phyloP scores from a whole-genome alignment of 2,888 invertebrate genomes.

The Crematogaster levior region DNA sequence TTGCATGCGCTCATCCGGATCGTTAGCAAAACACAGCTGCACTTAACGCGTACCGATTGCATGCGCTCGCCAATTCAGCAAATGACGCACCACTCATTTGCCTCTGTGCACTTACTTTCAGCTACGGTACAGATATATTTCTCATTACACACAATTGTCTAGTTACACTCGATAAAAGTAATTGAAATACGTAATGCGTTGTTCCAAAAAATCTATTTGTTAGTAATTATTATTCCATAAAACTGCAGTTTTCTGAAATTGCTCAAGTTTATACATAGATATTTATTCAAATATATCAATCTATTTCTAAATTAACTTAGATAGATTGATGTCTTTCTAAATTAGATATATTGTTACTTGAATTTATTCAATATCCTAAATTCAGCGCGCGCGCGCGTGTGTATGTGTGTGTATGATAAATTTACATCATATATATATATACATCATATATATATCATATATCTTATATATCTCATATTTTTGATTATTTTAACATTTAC shows the following conservation, averaged over 20 bases:
- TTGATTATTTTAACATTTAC: background rate
- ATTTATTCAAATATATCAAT: too few relatives aligned
- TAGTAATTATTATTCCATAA: background rate
- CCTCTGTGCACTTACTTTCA: constrained; percentile 25
- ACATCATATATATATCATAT: too few relatives aligned
- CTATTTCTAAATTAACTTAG: too few relatives aligned
- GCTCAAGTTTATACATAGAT: background rate
- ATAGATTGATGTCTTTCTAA: too few relatives aligned
- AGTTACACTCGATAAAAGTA: background rate
- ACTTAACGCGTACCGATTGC: constrained; percentile 47
- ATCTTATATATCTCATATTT: too few relatives aligned
- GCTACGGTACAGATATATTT: constrained; percentile 12
- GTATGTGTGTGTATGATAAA: too few relatives aligned
- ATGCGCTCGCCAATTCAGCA: constrained; percentile 61
- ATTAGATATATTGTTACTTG: too few relatives aligned
- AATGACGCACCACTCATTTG: constrained; percentile 49
- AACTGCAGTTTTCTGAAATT: background rate
- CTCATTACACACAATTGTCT: background rate
- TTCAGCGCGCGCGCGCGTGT: too few relatives aligned
- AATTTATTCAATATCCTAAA: too few relatives aligned
- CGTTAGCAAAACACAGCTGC: constrained; percentile 50
- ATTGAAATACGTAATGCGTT: background rate
- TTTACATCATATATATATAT: too few relatives aligned
- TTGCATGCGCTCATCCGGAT: constrained; percentile 48
- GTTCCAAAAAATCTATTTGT: background rate